Base-by-base conservation (phyloP, 2,888 invertebrate species). In the Xestobium rufovillosum region DNA sequence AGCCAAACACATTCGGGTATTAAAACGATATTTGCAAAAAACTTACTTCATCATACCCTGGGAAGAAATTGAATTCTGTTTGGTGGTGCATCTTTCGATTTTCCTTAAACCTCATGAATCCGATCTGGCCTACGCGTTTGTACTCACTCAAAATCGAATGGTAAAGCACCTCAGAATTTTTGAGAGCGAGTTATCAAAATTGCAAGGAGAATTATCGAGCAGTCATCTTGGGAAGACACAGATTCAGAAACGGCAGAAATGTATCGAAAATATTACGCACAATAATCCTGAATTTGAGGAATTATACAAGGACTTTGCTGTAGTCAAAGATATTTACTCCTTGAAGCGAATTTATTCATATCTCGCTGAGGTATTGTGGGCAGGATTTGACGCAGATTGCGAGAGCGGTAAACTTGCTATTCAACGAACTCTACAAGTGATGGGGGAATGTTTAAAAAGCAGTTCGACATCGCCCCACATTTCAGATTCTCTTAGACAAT, bases 61-160 rank as follows among this genome's bases (percentile, higher is more conserved):
- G 23, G 23, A 19, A 19, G 23, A 19, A 19, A 19, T 19, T 6
- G 23, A 19, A 19, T 19, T 19, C n/a, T 19, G 23, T n/a, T 19
- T 19, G n/a, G 23, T 19, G 6, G n/a, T n/a, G 6, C n/a, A 19
- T 19, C 23, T 19, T 8, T n/a, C n/a, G 6, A 8, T 6, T 19
- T 6, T 19, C 23, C 6, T n/a, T 19, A 19, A 19, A 19, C 23
- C 6, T 19, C 23, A 6, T 8, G 23, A 19, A 19, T 6, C 23
- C 6, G 23, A 19, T 19, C 6, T 8, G 6, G 23, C n/a, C n/a
- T 19, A 19, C n/a, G n/a, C 6, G 23, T n/a, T 19, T 6, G 23
- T 19, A n/a, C 6, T 19, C 6, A n/a, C 6, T n/a, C 6, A 19
- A n/a, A n/a, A 19, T 19, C 6, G n/a, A 19, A 19, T 19, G n/a